Percentiles rank a stretch among this genome's conserved stretches.
These are phyloP conservation scores for Burhinus bistriatus DNA, from an alignment of 2,113 vertebrate genomes.

Conservation along the genomic window DNA sequence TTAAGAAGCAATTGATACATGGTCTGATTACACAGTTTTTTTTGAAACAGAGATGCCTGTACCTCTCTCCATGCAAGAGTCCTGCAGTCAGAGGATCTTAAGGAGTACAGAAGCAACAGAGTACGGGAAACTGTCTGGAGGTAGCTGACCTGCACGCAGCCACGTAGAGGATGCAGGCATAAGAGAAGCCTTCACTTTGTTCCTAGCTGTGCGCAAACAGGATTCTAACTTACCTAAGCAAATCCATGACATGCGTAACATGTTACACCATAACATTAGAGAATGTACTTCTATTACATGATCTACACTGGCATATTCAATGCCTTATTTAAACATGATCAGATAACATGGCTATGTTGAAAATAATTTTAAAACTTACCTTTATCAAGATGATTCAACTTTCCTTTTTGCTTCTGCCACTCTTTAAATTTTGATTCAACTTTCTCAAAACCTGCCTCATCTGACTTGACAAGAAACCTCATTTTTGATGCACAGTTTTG, in stretches of 20 bases:
- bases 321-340: not conserved
- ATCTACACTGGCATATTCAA: not conserved
- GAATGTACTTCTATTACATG: not conserved
- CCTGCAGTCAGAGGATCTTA: not conserved
- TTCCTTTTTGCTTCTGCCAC: not conserved
- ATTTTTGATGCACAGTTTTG: not conserved
- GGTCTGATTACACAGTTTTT: not conserved
- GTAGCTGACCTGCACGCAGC: not conserved
- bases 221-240: not conserved
- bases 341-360: not conserved
- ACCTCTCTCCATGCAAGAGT: not conserved
- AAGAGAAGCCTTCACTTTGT: not conserved
- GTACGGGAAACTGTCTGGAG: not conserved
- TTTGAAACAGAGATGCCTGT: not conserved
- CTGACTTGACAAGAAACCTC: not conserved
- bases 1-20: not conserved
- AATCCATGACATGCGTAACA: rapidly evolving
- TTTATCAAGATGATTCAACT: not conserved
- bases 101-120: not conserved
- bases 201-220: not conserved
- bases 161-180: rapidly evolving
- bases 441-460: not conserved
- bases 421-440: not conserved
- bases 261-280: not conserved
- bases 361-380: constrained; percentile 37